A percentile compares a stretch with the other conserved stretches of the same genome.
Evolutionary conservation across 2,797 vertebrate genomes (phyloP).

Genomic region (Pampus argenteus): DNA sequence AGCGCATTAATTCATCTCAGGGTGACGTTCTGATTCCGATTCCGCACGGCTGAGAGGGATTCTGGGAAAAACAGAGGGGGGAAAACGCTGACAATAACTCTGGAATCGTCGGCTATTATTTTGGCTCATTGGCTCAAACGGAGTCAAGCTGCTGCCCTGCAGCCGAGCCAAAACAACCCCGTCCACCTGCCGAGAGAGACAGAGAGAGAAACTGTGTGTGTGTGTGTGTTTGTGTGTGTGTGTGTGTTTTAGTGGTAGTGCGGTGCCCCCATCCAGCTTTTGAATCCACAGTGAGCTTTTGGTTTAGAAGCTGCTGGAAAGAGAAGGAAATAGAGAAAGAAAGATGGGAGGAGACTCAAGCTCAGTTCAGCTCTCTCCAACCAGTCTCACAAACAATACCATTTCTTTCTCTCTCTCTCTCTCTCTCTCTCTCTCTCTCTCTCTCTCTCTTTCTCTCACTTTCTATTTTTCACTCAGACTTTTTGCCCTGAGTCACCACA

Average conservation of each 20-base stretch:
- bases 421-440: slow-evolving; percentile 27
- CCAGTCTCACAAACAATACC: slow-evolving; percentile 76
- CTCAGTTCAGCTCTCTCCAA: slow-evolving; percentile 57
- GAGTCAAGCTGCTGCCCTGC: slow-evolving; percentile 84
- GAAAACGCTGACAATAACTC: slow-evolving; percentile 75
- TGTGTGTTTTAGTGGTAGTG: slow-evolving; percentile 44
- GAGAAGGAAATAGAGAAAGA: slow-evolving; percentile 31
- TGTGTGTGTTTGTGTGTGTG: slow-evolving; percentile 21
- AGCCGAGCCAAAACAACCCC: slow-evolving; percentile 80
- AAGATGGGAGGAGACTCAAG: slow-evolving; percentile 53
- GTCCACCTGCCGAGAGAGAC: slow-evolving; percentile 81
- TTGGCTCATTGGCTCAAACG: slow-evolving; percentile 83
- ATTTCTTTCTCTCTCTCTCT: slow-evolving; percentile 14
- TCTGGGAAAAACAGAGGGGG: slow-evolving; percentile 75
- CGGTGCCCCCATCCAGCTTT: slow-evolving; percentile 61
- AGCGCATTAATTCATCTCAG: slow-evolving; percentile 45
- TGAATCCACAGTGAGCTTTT: slow-evolving; percentile 70
- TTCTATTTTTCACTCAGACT: slow-evolving; percentile 81
- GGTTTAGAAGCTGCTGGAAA: slow-evolving; percentile 68
- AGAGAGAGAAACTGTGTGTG: slow-evolving; percentile 21
- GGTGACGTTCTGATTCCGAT: slow-evolving; percentile 55
- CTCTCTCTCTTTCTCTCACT: slow-evolving; percentile 56
- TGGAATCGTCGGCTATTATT: slow-evolving; percentile 82
- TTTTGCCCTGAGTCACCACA: slow-evolving; percentile 83
- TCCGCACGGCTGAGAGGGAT: slow-evolving; percentile 60